These are phyloP conservation scores for Eueremaeus valkanovi DNA, from an alignment of 2,888 invertebrate species.

Conservation along the genomic window DNA sequence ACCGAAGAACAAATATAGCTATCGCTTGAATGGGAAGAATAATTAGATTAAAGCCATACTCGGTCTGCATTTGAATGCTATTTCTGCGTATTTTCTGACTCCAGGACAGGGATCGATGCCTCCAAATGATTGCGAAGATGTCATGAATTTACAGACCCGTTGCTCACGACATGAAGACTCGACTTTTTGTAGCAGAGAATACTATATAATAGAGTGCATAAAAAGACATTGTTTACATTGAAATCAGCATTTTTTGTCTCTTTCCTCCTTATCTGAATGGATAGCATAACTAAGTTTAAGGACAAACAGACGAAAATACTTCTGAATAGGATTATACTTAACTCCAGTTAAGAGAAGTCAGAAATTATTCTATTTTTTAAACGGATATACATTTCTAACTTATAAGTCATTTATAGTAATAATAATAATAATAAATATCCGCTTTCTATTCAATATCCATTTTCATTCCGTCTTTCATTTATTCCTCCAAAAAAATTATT, in stretches of 20 bases:
- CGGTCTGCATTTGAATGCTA: slow-evolving; percentile 93
- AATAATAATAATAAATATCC: too few relatives aligned
- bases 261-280: background rate
- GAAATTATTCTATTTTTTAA: too few relatives aligned
- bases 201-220: slow-evolving; percentile 46
- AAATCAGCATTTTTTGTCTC: background rate
- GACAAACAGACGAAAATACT: background rate
- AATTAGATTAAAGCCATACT: slow-evolving; percentile 61
- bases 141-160: slow-evolving; percentile 79
- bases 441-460: too few relatives aligned
- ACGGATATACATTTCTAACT: too few relatives aligned
- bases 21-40: background rate
- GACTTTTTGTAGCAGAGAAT: slow-evolving; percentile 70
- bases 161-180: slow-evolving; percentile 91
- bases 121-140: slow-evolving; percentile 79
- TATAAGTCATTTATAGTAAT: too few relatives aligned
- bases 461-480: too few relatives aligned
- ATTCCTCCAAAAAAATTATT: too few relatives aligned
- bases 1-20: slow-evolving; percentile 29
- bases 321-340: too few relatives aligned
- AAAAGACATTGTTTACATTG: slow-evolving; percentile 13
- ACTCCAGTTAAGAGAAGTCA: too few relatives aligned
- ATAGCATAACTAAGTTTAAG: background rate
- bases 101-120: slow-evolving; percentile 83
- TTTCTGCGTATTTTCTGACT: slow-evolving; percentile 86